phyloP scores from a whole-genome alignment of 1,140 invertebrate species.

The Drosophila murphyi region DNA sequence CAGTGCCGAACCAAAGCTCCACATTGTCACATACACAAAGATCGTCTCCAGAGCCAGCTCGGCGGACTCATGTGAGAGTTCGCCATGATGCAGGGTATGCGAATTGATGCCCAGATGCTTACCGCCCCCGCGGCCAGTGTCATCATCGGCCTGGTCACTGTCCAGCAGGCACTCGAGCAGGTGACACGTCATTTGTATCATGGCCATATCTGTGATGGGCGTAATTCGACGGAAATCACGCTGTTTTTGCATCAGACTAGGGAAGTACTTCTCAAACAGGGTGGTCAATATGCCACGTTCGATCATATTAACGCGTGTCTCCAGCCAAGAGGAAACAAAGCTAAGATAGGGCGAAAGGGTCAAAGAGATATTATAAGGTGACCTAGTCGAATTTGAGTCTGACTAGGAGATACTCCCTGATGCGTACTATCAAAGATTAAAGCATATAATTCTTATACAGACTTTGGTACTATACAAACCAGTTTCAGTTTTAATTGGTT shows the following conservation, averaged over 20 bases:
- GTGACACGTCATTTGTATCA: slow-evolving; percentile 95
- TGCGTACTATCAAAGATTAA: no score
- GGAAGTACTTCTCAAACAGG: slow-evolving; percentile 98
- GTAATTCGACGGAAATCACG: slow-evolving; percentile 96
- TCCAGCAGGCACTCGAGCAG: slow-evolving; percentile 94
- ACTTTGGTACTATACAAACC: no score
- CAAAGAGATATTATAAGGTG: background rate
- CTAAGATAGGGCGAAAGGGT: slow-evolving; percentile 77
- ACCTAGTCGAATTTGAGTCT: no score
- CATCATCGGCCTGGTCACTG: slow-evolving; percentile 29
- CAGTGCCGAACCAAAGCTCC: slow-evolving; percentile 96
- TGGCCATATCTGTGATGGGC: slow-evolving; percentile 95
- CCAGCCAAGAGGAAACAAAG: slow-evolving; percentile 96
- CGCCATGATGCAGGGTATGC: slow-evolving; percentile 68
- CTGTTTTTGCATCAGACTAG: slow-evolving; percentile 91
- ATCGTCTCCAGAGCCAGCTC: slow-evolving; percentile 89
- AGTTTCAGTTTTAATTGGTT: no score
- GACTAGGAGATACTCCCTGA: no score
- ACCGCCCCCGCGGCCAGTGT: background rate
- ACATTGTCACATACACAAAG: slow-evolving; percentile 95
- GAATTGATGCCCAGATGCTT: slow-evolving; percentile 27
- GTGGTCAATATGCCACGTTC: slow-evolving; percentile 93
- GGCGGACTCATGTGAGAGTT: slow-evolving; percentile 58
- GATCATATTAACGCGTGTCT: slow-evolving; percentile 89
- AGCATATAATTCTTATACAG: no score